Conservation (phyloP, 2,797 vertebrate genomes). For the Nothura maculosa region DNA sequence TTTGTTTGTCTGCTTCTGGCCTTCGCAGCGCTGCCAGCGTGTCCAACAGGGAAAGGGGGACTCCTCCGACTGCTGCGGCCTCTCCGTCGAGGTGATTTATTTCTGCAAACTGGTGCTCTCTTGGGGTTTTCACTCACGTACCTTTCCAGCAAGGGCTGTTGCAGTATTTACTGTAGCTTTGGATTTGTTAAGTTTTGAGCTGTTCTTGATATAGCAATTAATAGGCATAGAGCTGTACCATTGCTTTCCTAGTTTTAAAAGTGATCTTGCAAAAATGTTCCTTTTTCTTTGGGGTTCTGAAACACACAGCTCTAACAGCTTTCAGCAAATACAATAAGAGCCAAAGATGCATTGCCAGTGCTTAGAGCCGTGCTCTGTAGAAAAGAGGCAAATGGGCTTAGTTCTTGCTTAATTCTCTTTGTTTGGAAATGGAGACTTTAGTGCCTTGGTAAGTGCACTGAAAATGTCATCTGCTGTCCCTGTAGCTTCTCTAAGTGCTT, state of each 20-base stretch:
- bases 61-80: accelerated
- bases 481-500: not conserved
- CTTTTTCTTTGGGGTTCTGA: not conserved
- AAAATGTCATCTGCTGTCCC: not conserved
- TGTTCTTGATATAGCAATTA: not conserved
- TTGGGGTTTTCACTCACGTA: not conserved
- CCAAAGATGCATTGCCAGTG: constrained; percentile 8
- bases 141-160: constrained; percentile 6
- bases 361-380: not conserved
- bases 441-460: constrained; percentile 64
- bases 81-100: not conserved
- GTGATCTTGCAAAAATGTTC: not conserved
- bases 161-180: not conserved
- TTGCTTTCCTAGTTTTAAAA: not conserved
- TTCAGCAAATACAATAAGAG: not conserved
- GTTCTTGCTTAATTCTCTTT: not conserved
- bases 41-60: not conserved
- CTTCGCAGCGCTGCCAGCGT: accelerated
- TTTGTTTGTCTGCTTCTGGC: not conserved
- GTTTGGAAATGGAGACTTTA: not conserved
- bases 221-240: not conserved
- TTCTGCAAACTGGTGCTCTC: not conserved
- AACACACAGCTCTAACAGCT: not conserved
- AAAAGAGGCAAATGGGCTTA: not conserved
- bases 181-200: not conserved